Evolutionary conservation across 2,113 vertebrate genomes (phyloP), one percentile per base, ranked within the genome.

Genomic region (Bombycilla garrulus): DNA sequence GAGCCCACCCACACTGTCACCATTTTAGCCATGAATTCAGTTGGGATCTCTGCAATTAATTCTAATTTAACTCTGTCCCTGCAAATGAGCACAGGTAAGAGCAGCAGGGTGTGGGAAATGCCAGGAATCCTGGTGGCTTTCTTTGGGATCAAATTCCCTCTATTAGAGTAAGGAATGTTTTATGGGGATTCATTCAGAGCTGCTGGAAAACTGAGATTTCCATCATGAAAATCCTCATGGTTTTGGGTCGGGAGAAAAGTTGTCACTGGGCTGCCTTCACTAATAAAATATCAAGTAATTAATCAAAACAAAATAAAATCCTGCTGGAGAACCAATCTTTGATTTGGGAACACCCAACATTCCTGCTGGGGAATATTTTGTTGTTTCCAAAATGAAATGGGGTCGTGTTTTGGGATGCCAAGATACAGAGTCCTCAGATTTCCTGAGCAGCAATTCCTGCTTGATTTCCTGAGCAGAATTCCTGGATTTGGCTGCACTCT

Each of bases 11-110:
- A 98, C 29, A 98, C 97, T 2, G 15, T 99, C 62, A 98, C 98
- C 0, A 83, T 99, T n/a, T 51, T 98, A 88, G 98, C 99, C 35
- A 61, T 97, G 97, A 99, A 99, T 77, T 98, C 98, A 33, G 5
- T 99, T 35, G 99, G 99, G 9, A 91, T 93, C 79, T 99, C 99
- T 12, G 62, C 64, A 24, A 24, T 94, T 53, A 99, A 99, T 97
- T 98, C 97, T 26, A 98, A 99, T 95, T 98, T 99, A 96, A 99
- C 98, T 4, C 97, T 99, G 1, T 98, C 98, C 20, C 97, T 92
- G 96, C 95, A 94, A 28, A 95, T 98, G 86, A 99, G 98, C 93
- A 93, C 95, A 98, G 98, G 98, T 98, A 96, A 97, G 97, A 77
- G 51, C n/a, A 45, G 42, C 15, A 1, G 2, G 2, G 16, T 23